Percentiles rank a stretch among this genome's conserved stretches.
Conservation (phyloP, 1,140 invertebrate genomes). For the Pomacea maculata region DNA sequence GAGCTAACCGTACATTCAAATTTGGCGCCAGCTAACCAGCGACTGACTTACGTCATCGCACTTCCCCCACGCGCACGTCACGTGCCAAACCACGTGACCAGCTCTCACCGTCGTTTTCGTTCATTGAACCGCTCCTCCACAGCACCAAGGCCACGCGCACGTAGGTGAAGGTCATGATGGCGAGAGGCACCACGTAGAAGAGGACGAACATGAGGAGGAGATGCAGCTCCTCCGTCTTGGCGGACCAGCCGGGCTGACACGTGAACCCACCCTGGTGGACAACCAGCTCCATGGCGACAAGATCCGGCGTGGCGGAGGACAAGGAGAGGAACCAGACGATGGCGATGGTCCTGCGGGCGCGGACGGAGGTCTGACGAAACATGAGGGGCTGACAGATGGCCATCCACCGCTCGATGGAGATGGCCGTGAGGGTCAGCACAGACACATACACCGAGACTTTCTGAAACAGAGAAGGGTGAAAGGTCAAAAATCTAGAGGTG, state of each 20-base stretch:
- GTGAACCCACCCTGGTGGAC: not conserved
- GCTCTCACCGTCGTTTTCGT: slow-evolving; percentile 27
- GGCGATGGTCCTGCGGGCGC: slow-evolving; percentile 76
- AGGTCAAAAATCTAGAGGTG: not conserved
- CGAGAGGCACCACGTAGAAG: slow-evolving; percentile 80
- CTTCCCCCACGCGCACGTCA: not conserved
- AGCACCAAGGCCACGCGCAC: slow-evolving; percentile 83
- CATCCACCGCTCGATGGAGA: slow-evolving; percentile 90
- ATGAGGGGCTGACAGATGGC: slow-evolving; percentile 90
- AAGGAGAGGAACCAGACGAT: slow-evolving; percentile 75
- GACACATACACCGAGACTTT: slow-evolving; percentile 89
- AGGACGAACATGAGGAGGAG: slow-evolving; percentile 75
- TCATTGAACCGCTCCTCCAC: slow-evolving; percentile 70
- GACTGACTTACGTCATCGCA: not conserved
- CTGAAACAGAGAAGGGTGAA: slow-evolving; percentile 66
- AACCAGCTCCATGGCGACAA: slow-evolving; percentile 13
- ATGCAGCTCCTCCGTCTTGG: slow-evolving; percentile 68
- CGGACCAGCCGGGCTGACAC: slow-evolving; percentile 30
- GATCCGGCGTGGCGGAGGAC: slow-evolving; percentile 23
- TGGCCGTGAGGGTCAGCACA: slow-evolving; percentile 87
- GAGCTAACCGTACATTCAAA: too few species aligned
- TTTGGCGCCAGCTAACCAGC: too few species aligned
- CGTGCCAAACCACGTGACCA: not conserved
- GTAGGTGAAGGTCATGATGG: slow-evolving; percentile 86
- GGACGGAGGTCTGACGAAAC: slow-evolving; percentile 77